These are phyloP conservation scores for Phoenicopterus ruber DNA, from an alignment of 2,113 vertebrate species.

Conservation along the genomic window DNA sequence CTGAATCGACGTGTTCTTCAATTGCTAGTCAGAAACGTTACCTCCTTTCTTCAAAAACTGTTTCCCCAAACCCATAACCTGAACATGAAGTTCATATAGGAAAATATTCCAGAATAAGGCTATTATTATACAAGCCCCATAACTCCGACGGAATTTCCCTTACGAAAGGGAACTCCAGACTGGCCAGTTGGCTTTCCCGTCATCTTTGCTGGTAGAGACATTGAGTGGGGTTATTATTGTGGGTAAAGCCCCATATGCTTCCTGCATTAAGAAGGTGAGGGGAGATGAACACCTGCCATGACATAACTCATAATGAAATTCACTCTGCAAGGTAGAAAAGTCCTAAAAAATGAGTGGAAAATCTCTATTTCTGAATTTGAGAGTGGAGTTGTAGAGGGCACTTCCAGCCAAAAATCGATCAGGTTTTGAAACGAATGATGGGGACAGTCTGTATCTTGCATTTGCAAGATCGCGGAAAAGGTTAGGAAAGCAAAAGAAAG, in stretches of 20 bases:
- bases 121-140: constrained; percentile 24
- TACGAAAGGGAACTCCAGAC: constrained; percentile 19
- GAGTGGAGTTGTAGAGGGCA: background rate
- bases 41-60: background rate
- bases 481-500: background rate
- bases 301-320: constrained; percentile 30
- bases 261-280: constrained; percentile 53
- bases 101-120: constrained; percentile 50
- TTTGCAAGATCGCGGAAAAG: background rate
- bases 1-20: background rate
- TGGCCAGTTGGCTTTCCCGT: constrained; percentile 15
- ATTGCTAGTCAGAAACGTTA: background rate
- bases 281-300: constrained; percentile 59
- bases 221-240: constrained; percentile 37
- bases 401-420: background rate
- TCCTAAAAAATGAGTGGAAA: constrained; percentile 38
- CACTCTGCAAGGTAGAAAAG: background rate
- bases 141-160: constrained; percentile 29
- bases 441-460: background rate
- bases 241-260: constrained; percentile 57
- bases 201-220: constrained; percentile 36
- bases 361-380: constrained; percentile 23
- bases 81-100: constrained; percentile 38
- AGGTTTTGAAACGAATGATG: background rate
- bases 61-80: background rate